Conservation (phyloP, 2,797 vertebrate genomes). For the Fistularia tabacaria region DNA sequence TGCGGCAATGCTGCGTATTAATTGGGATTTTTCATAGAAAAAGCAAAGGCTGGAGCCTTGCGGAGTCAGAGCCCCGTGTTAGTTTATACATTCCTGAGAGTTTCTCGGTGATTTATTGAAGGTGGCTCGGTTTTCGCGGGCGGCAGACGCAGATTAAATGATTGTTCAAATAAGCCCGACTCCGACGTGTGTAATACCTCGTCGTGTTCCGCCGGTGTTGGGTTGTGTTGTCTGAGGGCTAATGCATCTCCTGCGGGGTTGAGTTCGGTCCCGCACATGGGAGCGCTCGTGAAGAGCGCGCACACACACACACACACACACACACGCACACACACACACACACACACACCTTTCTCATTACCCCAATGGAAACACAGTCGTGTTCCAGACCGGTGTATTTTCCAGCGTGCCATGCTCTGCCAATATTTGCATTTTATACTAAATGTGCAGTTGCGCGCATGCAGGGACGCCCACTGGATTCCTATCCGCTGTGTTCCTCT, state of each 20-base stretch:
- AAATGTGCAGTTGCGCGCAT: slow-evolving; percentile 39
- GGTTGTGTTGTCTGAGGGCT: slow-evolving; percentile 49
- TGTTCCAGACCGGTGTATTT: slow-evolving; percentile 67
- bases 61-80: slow-evolving; percentile 41
- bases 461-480: slow-evolving; percentile 40
- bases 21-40: neutral
- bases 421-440: slow-evolving; percentile 60
- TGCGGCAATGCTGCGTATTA: no score
- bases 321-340: no score
- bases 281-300: slow-evolving; percentile 44
- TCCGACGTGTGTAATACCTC: slow-evolving; percentile 36
- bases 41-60: slow-evolving; percentile 8
- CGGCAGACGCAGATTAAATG: slow-evolving; percentile 57
- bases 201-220: slow-evolving; percentile 34
- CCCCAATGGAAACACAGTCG: slow-evolving; percentile 48
- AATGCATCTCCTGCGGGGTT: slow-evolving; percentile 39
- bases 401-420: slow-evolving; percentile 53
- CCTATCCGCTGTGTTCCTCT: no score
- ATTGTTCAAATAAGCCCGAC: slow-evolving; percentile 62
- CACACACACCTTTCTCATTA: slow-evolving; percentile 62
- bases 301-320: no score
- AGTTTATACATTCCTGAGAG: slow-evolving; percentile 64
- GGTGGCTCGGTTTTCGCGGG: slow-evolving; percentile 47
- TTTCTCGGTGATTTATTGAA: slow-evolving; percentile 57
- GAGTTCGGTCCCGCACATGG: slow-evolving; percentile 41